These are phyloP conservation scores for Poeciliopsis presidionis DNA, from an alignment of 2,797 vertebrate species.

Conservation along the genomic window DNA sequence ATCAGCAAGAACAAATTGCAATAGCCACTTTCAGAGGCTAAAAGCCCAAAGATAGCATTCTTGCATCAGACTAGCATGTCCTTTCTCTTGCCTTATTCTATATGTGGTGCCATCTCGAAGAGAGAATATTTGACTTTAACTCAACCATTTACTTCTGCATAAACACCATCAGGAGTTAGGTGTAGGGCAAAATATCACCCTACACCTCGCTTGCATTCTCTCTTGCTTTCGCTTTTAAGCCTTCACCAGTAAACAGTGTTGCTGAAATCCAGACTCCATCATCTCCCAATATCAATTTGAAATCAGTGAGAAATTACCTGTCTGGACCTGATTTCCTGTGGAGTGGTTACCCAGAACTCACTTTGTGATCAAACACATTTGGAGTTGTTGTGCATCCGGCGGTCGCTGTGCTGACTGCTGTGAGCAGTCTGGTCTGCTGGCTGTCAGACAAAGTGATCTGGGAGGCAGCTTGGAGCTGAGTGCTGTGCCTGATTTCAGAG, in stretches of 20 bases:
- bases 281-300: constrained; percentile 61
- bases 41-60: constrained; percentile 27
- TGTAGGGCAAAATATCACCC: constrained; percentile 49
- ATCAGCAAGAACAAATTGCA: constrained; percentile 45
- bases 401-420: constrained; percentile 61
- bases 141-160: constrained; percentile 50
- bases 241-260: constrained; percentile 34
- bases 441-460: constrained; percentile 61
- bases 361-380: constrained; percentile 77
- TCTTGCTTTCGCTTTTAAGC: constrained; percentile 54
- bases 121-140: constrained; percentile 64
- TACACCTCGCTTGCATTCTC: constrained; percentile 42
- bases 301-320: constrained; percentile 71
- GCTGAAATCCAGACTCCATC: constrained; percentile 53
- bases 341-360: constrained; percentile 62
- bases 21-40: constrained; percentile 12
- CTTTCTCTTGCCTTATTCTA: constrained; percentile 27
- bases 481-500: constrained; percentile 51
- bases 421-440: constrained; percentile 56
- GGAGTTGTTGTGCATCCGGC: constrained; percentile 62
- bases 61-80: constrained; percentile 31
- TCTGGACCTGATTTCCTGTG: constrained; percentile 50
- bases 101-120: constrained; percentile 45
- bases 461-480: constrained; percentile 57
- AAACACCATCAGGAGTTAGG: constrained; percentile 59